These are phyloP conservation scores for Panulirus ornatus DNA, from an alignment of 1,140 invertebrate genomes.

Conservation along the genomic window DNA sequence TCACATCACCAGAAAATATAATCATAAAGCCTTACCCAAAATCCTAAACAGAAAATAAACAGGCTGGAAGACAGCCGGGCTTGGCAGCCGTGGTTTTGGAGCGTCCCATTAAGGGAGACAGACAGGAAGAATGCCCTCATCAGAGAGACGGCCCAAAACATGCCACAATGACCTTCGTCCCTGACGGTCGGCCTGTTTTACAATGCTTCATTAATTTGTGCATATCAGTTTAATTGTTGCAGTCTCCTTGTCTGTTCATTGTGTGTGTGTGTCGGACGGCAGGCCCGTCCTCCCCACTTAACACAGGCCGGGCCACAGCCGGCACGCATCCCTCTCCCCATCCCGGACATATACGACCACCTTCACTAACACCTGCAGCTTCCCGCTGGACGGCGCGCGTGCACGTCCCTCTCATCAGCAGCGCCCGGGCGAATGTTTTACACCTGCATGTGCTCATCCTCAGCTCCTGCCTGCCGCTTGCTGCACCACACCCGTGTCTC, in stretches of 20 bases:
- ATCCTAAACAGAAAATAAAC: background rate
- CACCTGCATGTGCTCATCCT: too few relatives aligned
- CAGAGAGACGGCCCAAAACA: background rate
- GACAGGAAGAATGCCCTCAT: conserved; percentile 19
- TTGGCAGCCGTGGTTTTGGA: background rate
- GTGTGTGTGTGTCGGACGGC: conserved; percentile 11
- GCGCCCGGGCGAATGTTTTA: too few relatives aligned
- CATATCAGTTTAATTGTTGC: conserved; percentile 26
- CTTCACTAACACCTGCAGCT: too few relatives aligned
- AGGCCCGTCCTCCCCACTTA: background rate
- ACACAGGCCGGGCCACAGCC: background rate
- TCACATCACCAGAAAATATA: background rate
- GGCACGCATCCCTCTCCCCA: too few relatives aligned
- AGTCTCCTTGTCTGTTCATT: conserved; percentile 24
- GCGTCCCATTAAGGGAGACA: background rate
- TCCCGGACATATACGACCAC: too few relatives aligned
- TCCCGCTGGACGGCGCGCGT: too few relatives aligned
- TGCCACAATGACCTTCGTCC: conserved; percentile 19
- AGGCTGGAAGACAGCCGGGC: background rate
- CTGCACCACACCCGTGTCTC: too few relatives aligned
- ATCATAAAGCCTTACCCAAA: background rate
- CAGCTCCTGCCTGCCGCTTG: too few relatives aligned
- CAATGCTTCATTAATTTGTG: conserved; percentile 42
- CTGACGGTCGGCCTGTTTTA: conserved; percentile 12
- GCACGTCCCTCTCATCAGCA: too few relatives aligned